These are phyloP conservation scores for Gallinago paraguaiae DNA, from an alignment of 2,113 vertebrate genomes.

Conservation along the genomic window DNA sequence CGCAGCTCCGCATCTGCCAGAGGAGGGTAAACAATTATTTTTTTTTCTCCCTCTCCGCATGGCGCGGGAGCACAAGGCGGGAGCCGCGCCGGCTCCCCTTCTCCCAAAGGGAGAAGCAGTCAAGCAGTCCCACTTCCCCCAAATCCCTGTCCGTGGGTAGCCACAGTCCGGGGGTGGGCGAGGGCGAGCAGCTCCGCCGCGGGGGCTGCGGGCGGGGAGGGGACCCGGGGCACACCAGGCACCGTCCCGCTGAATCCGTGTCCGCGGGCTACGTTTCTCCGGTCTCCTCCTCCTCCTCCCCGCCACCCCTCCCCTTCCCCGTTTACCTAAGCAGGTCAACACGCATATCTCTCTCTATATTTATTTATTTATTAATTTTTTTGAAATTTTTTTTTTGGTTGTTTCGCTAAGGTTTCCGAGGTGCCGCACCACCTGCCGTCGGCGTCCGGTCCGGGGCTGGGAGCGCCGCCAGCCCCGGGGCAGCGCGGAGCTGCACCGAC, in stretches of 20 bases:
- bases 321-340: constrained; percentile 2
- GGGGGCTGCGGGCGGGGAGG: neutral
- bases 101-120: neutral
- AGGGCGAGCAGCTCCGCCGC: neutral
- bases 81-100: neutral
- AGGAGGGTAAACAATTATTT: too few species aligned
- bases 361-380: neutral
- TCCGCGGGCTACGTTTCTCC: constrained; percentile 46
- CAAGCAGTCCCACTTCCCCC: neutral
- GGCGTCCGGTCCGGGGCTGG: neutral
- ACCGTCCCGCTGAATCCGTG: constrained; percentile 35
- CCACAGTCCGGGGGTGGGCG: neutral
- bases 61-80: accelerated
- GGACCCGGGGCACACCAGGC: neutral
- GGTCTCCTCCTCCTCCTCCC: neutral
- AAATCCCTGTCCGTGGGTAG: neutral
- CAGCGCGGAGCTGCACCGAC: neutral
- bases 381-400: neutral
- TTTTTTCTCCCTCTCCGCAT: too few species aligned
- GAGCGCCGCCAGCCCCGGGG: neutral
- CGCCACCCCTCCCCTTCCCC: constrained; percentile 10
- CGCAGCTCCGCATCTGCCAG: accelerated
- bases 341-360: neutral
- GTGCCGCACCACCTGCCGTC: neutral
- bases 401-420: neutral